phyloP scores from a whole-genome alignment of 1,140 invertebrate species.

The Macrocentrus cingulum region DNA sequence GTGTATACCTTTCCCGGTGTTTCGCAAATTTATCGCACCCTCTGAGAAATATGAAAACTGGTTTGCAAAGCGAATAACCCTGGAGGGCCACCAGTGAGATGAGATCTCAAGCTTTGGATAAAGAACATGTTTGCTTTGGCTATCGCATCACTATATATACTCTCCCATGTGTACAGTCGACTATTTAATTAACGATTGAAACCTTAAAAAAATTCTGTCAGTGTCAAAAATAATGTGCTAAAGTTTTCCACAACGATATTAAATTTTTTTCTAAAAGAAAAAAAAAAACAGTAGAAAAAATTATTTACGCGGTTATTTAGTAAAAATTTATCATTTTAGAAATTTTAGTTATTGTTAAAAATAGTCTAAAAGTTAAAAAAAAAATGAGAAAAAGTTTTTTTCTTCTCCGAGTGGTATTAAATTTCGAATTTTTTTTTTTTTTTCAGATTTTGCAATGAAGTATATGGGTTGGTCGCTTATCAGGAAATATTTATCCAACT shows the following conservation, averaged over 20 bases:
- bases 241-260: not conserved
- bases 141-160: slow-evolving; percentile 9
- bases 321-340: too few species aligned
- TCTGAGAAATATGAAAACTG: slow-evolving; percentile 42
- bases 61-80: slow-evolving; percentile 31
- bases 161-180: not conserved
- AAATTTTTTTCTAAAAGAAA: too few species aligned
- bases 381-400: too few species aligned
- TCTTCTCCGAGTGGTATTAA: slow-evolving; percentile 23
- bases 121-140: slow-evolving; percentile 23
- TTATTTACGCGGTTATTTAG: too few species aligned
- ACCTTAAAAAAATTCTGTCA: not conserved
- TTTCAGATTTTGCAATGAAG: slow-evolving; percentile 11
- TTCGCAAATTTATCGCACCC: slow-evolving; percentile 39
- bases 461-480: too few species aligned
- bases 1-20: slow-evolving; percentile 37
- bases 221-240: not conserved
- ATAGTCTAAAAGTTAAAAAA: too few species aligned
- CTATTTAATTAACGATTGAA: slow-evolving; percentile 12
- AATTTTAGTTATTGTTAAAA: too few species aligned
- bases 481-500: not conserved
- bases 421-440: slow-evolving; percentile 27
- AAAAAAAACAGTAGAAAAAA: too few species aligned
- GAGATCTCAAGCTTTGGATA: slow-evolving; percentile 32
- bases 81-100: slow-evolving; percentile 30